Evolutionary conservation across 2,888 invertebrate species (phyloP), one percentile per base, ranked within the genome.

Genomic region (Trissolcus brochymenae): DNA sequence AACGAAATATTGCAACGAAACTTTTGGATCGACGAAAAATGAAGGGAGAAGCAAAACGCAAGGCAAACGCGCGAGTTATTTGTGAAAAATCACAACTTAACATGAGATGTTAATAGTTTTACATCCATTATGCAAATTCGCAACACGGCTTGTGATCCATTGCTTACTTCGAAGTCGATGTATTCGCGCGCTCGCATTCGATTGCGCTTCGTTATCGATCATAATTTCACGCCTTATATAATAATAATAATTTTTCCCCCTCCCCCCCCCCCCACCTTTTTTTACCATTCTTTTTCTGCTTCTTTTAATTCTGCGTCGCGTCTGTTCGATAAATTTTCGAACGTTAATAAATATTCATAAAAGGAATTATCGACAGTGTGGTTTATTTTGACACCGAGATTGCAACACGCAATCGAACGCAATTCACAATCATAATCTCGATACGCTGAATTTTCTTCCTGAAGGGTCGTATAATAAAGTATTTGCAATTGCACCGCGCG

Each of bases 371-470:
- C 75, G 75, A 68, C 64, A 68, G 64, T 17, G 46, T 68, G 59
- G 19, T 75, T 75, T 75, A 75, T 68, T 75, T 75, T 74, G 74
- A 74, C 74, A 74, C 67, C 64, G 49, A 62, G 46, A 64, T 57
- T 57, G 21, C 64, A 57, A 29, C 61, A 41, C 51, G 67, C 67
- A 62, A 53, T 53, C 75, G 60, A 49, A 64, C 54, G 67, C 68
- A 75, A 74, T 75, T 68, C 67, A 62, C 73, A 75, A 75, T 75
- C 74, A 64, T 75, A 75, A 75, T 75, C 68, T 68, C 74, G 74
- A 75, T 68, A 67, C 74, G 68, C 68, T 75, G 74, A 59, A 67
- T 75, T 75, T 75, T 57, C 74, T 75, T 75, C 74, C 74, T 75
- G 57, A 68, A 67, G 59, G 67, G 62, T 57, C 68, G 62, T 59